Evolutionary conservation across 2,888 invertebrate species (phyloP).

Genomic region (Drosophila tanythrix): DNA sequence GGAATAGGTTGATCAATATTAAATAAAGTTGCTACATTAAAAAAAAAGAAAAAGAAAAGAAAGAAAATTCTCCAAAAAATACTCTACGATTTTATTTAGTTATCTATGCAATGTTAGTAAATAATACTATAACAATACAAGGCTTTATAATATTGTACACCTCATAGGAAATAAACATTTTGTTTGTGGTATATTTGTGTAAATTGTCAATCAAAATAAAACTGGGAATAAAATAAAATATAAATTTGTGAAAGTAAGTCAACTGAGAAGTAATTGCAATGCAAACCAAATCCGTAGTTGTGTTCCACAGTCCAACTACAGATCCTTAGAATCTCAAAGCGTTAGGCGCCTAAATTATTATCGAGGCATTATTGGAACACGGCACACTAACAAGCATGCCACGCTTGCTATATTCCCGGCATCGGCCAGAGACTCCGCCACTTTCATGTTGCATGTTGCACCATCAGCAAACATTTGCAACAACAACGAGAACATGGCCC

Average conservation of each 20-base stretch:
- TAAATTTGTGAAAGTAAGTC: neutral
- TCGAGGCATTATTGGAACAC: constrained; percentile 28
- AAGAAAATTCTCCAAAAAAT: neutral
- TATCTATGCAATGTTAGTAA: neutral
- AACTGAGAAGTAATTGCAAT: neutral
- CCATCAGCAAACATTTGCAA: constrained; percentile 13
- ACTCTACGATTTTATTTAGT: neutral
- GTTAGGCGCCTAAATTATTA: constrained; percentile 16
- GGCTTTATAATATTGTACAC: neutral
- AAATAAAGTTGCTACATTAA: too few species aligned
- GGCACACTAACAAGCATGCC: constrained; percentile 17
- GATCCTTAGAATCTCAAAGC: neutral
- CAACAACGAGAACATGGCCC: constrained; percentile 24
- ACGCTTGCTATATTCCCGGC: constrained; percentile 1
- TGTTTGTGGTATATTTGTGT: neutral
- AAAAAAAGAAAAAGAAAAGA: too few species aligned
- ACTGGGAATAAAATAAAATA: neutral
- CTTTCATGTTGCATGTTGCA: constrained; percentile 47
- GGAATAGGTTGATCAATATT: too few species aligned
- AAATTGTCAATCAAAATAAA: neutral
- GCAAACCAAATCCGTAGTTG: neutral
- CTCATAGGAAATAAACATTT: neutral
- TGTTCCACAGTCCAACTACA: neutral
- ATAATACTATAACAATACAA: neutral
- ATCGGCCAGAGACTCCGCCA: constrained; percentile 47